These are phyloP conservation scores for Stratiolaelaps scimitus DNA, from an alignment of 1,140 invertebrate genomes.

Conservation along the genomic window DNA sequence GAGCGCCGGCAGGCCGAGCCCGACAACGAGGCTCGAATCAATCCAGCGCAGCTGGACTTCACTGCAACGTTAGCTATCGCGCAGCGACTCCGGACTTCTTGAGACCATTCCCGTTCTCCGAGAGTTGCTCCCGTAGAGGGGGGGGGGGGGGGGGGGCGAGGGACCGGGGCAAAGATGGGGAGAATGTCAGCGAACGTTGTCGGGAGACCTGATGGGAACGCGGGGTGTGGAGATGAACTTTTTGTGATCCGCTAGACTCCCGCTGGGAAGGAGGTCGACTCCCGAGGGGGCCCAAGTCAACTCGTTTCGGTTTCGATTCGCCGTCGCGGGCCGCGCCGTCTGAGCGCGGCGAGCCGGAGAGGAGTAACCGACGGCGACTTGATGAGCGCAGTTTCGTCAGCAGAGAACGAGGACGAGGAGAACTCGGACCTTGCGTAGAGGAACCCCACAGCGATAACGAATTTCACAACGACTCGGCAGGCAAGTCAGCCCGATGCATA, in stretches of 20 bases:
- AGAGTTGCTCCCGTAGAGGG: too few relatives aligned
- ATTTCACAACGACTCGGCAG: conserved; percentile 6
- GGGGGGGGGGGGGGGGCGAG: too few relatives aligned
- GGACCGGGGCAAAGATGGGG: too few relatives aligned
- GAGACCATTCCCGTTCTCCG: too few relatives aligned
- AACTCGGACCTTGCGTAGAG: too few relatives aligned
- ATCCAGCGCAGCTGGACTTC: conserved; percentile 25
- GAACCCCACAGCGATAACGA: conserved; percentile 12
- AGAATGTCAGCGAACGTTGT: neutral
- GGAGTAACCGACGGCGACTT: too few relatives aligned
- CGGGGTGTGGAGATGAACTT: conserved; percentile 29
- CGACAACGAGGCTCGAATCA: conserved; percentile 23
- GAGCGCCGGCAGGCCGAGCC: neutral
- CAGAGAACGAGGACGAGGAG: too few relatives aligned
- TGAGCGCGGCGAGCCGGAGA: neutral
- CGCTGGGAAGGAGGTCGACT: conserved; percentile 11
- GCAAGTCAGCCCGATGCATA: too few relatives aligned
- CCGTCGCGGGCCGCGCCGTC: neutral
- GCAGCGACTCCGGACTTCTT: too few relatives aligned
- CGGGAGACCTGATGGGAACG: conserved; percentile 18
- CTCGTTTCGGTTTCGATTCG: conserved; percentile 11
- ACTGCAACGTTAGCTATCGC: neutral
- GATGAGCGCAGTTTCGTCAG: too few relatives aligned
- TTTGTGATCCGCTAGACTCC: conserved; percentile 15
- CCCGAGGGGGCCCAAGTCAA: conserved; percentile 4